These are phyloP conservation scores for Ammodytes dubius DNA, from an alignment of 2,113 vertebrate genomes.

Conservation along the genomic window DNA sequence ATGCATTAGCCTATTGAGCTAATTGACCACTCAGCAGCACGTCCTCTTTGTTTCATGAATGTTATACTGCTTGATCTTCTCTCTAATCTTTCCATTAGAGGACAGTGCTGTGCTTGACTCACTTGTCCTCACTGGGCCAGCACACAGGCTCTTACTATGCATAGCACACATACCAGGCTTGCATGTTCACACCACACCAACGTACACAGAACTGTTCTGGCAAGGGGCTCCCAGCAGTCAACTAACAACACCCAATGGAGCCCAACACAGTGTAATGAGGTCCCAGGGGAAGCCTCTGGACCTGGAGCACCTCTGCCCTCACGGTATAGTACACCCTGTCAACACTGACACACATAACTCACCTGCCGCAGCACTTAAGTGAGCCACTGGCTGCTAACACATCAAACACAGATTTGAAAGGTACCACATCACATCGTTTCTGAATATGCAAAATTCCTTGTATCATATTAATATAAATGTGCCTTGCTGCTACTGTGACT, in stretches of 20 bases:
- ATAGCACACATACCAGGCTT: conserved; percentile 53
- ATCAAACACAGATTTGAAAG: neutral
- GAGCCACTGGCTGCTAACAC: conserved; percentile 20
- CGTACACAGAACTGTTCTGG: conserved; percentile 42
- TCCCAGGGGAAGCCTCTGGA: conserved; percentile 64
- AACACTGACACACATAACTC: conserved; percentile 39
- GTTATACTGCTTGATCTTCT: conserved; percentile 74
- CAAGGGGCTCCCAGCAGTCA: conserved; percentile 53
- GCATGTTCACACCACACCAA: conserved; percentile 62
- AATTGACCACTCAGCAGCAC: conserved; percentile 57
- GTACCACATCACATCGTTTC: neutral
- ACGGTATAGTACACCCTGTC: conserved; percentile 26
- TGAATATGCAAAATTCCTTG: neutral
- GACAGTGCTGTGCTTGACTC: conserved; percentile 61
- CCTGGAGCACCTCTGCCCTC: conserved; percentile 9
- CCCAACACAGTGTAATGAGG: conserved; percentile 73
- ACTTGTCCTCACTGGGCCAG: conserved; percentile 43
- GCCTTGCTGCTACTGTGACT: too few species aligned
- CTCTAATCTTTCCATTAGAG: conserved; percentile 75
- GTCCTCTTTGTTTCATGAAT: conserved; percentile 61
- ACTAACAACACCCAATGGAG: conserved; percentile 66
- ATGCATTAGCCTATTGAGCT: conserved; percentile 54
- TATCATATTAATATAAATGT: too few species aligned
- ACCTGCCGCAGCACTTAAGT: conserved; percentile 20
- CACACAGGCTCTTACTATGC: conserved; percentile 79